These are phyloP conservation scores for Andrena minutula DNA, from an alignment of 2,888 invertebrate genomes.

Conservation along the genomic window DNA sequence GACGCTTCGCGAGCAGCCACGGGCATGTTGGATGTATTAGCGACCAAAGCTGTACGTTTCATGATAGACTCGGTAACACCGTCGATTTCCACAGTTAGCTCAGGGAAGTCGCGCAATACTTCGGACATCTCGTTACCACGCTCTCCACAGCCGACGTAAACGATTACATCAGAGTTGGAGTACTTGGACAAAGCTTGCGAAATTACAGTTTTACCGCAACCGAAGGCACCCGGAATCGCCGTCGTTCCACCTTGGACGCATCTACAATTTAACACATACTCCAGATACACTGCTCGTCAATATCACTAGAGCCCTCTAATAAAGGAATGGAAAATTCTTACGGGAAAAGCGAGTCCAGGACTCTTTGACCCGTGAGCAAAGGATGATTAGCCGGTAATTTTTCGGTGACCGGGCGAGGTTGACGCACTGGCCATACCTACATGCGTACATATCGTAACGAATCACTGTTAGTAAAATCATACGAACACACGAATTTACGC, in stretches of 20 bases:
- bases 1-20: constrained; percentile 99
- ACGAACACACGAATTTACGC: not conserved
- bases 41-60: constrained; percentile 99
- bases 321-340: constrained; percentile 84
- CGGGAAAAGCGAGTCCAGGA: constrained; percentile 99
- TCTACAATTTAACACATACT: constrained; percentile 84
- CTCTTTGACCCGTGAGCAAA: constrained; percentile 98
- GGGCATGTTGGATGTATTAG: constrained; percentile 99
- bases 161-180: constrained; percentile 99
- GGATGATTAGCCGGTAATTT: constrained; percentile 99
- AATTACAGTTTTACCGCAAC: constrained; percentile 99
- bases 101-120: constrained; percentile 99
- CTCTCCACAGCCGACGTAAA: constrained; percentile 99
- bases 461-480: not conserved
- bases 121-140: constrained; percentile 99
- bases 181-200: constrained; percentile 99
- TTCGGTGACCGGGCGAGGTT: constrained; percentile 98
- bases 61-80: constrained; percentile 99
- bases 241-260: constrained; percentile 99
- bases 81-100: constrained; percentile 98
- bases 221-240: constrained; percentile 99
- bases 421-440: constrained; percentile 98
- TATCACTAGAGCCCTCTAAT: constrained; percentile 64
- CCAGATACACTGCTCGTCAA: not conserved
- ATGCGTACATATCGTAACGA: constrained; percentile 21